Evolutionary conservation across 2,888 invertebrate genomes (phyloP).

Genomic region (Phrixothrix hirtus): DNA sequence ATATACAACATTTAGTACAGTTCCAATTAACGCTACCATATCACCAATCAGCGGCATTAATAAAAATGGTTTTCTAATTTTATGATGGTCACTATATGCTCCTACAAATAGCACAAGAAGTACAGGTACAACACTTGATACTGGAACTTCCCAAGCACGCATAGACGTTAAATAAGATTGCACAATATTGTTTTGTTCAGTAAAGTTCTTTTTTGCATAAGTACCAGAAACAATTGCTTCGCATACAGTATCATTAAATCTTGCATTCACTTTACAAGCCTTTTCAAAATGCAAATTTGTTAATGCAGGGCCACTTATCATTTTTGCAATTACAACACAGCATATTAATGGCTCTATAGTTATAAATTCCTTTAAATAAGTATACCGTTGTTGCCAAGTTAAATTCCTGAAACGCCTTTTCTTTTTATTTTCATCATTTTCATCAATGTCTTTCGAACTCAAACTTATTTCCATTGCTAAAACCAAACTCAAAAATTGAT

Average conservation of each 20-base stretch:
- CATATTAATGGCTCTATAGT: slow-evolving; percentile 53
- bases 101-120: slow-evolving; percentile 51
- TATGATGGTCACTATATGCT: slow-evolving; percentile 53
- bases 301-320: slow-evolving; percentile 54
- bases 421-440: neutral
- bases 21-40: slow-evolving; percentile 57
- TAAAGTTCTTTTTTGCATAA: slow-evolving; percentile 41
- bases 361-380: slow-evolving; percentile 52
- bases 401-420: slow-evolving; percentile 3
- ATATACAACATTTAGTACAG: slow-evolving; percentile 60
- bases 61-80: slow-evolving; percentile 52
- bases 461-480: neutral
- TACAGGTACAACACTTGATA: slow-evolving; percentile 50
- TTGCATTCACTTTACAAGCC: slow-evolving; percentile 60
- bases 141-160: slow-evolving; percentile 50
- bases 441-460: neutral
- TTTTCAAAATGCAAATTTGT: slow-evolving; percentile 62
- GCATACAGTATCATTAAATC: slow-evolving; percentile 59
- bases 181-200: slow-evolving; percentile 54
- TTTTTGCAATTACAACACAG: slow-evolving; percentile 45
- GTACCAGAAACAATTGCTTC: slow-evolving; percentile 49
- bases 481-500: no score
- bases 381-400: slow-evolving; percentile 6
- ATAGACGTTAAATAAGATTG: slow-evolving; percentile 57
- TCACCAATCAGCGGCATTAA: slow-evolving; percentile 52